Base-by-base conservation (phyloP, 1,140 invertebrate species). In the Rhynchophorus ferrugineus region DNA sequence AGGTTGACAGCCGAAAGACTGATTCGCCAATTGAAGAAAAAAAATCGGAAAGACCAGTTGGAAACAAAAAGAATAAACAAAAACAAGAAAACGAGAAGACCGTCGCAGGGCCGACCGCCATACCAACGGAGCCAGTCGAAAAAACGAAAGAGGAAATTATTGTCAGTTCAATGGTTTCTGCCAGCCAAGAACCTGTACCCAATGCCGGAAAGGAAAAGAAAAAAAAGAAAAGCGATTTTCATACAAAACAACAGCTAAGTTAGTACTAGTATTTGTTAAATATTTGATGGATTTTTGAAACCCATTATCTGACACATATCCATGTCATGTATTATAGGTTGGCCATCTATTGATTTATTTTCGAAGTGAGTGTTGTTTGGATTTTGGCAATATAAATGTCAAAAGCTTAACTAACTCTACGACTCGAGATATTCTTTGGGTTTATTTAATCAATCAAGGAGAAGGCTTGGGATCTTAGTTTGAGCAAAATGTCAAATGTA, bases 141-240 rank as follows among this genome's bases (percentile, higher is more conserved):
- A 39, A 22, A 21, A 13, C n/a, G 44, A 36, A 54, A 20, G 47
- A 58, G 16, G 39, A 38, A 18, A n/a, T 11, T 22, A 9, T 45
- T n/a, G 35, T 9, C 19, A 33, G 17, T 14, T 6, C n/a, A 1
- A 14, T 9, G 9, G 8, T 18, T 13, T 35, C 20, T 2, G 2
- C 22, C 36, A 33, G 21, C 20, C 47, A 49, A 16, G 43, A 29
- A 33, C 21, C 38, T 21, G 17, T 20, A 20, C 8, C 47, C 20
- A 61, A 54, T 41, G 21, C 37, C 34, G 54, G 46, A 7, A 74
- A 75, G 47, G 73, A 76, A 34, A 71, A 74, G 9, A 78, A 76
- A 57, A 78, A 76, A 56, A 70, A 70, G 33, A 78, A 76, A 55
- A 73, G 69, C 59, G 75, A 75, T 50, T 70, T 72, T 47, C 74